Evolutionary conservation across 1,140 invertebrate species (phyloP), one percentile per base, ranked within the genome.

Genomic region (Polyergus mexicanus): DNA sequence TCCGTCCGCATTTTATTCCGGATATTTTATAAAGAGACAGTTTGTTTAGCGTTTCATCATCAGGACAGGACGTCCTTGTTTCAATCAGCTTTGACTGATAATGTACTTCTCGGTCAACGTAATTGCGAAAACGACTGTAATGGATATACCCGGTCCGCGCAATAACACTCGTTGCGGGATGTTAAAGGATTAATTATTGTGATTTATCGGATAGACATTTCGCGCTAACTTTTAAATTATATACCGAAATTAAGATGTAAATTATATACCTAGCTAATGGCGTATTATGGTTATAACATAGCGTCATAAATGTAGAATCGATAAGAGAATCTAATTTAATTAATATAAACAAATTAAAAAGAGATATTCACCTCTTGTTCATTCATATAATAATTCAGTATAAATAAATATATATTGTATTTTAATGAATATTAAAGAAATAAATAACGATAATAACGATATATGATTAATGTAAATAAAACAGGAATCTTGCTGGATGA

Each of bases 101-200:
- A 78, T 68, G 62, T 13, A 54, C 3, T 35, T 41, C 19, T 78
- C 13, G 62, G 60, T 68, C 25, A 2, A 38, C 44, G 62, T 38
- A 78, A 78, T 68, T 54, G 28, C 75, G 41, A 65, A 19, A 65
- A 77, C 13, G 32, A 51, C 28, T 68, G 22, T 66, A 77, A 77
- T 16, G 25, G 56, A 65, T 13, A 65, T 13, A 19, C 6, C 22
- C 5, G 58, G 11, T 65, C 25, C 60, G 62, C 32, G 62, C 28
- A 7, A 65, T 35, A 65, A 7, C 25, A 77, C 60, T 66, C 76
- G 41, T 51, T 78, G 76, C 41, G 41, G 22, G 38, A 19, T 65
- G 22, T 78, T 68, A 68, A 10, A 44, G 16, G 28, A 78, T 68
- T 68, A 78, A 78, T 78, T 51, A 22, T 78, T 41, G n/a, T 68